Conservation (phyloP, 2,113 vertebrate species). For the Vanacampus margaritifer region DNA sequence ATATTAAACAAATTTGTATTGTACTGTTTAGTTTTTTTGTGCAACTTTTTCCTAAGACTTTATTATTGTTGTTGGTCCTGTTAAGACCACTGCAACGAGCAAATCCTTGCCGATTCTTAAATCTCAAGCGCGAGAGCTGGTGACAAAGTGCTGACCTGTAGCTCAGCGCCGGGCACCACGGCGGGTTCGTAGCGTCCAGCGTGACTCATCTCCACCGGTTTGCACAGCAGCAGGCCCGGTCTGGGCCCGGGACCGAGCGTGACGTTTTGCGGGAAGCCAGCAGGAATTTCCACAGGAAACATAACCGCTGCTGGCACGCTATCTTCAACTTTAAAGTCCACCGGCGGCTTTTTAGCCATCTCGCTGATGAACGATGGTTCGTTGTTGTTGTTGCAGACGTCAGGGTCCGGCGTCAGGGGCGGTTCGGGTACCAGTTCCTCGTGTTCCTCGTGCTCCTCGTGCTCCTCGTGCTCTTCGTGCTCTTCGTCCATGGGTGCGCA, state of each 20-base stretch:
- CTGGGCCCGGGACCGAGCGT: constrained; percentile 69
- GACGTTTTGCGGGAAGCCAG: constrained; percentile 76
- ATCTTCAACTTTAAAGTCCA: constrained; percentile 66
- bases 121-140: not conserved
- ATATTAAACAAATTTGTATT: no score
- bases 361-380: constrained; percentile 55
- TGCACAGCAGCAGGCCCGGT: constrained; percentile 56
- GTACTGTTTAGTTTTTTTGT: no score
- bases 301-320: constrained; percentile 77
- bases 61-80: no score
- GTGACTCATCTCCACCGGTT: constrained; percentile 45
- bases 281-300: constrained; percentile 97
- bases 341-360: constrained; percentile 41
- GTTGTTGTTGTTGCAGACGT: constrained; percentile 67
- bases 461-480: constrained; percentile 65
- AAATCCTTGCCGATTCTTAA: no score
- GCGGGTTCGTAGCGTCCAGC: constrained; percentile 38
- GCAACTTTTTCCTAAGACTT: no score
- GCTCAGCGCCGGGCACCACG: constrained; percentile 45
- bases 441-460: constrained; percentile 63
- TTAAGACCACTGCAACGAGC: no score
- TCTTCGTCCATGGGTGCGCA: constrained; percentile 56
- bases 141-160: constrained; percentile 53
- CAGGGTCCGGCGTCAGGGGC: constrained; percentile 48
- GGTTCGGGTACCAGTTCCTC: constrained; percentile 52